Evolutionary conservation across 2,797 vertebrate species (phyloP).

Genomic region (Tapera naevia): DNA sequence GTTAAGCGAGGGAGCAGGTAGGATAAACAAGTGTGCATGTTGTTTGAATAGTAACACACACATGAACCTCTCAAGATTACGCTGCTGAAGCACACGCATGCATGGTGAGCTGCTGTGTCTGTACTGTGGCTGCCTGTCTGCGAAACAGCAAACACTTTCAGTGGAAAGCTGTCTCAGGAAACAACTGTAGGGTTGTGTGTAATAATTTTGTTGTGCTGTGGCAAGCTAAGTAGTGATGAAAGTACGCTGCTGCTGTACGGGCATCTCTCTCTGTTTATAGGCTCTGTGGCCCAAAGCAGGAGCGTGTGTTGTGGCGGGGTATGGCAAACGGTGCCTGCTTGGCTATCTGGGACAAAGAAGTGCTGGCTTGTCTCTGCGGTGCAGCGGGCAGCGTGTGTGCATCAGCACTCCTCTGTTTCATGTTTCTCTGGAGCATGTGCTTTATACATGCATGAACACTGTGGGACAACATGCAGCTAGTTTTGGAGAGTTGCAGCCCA

Average conservation of each 20-base stretch:
- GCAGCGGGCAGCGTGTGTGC: fast-evolving
- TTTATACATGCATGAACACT: fast-evolving
- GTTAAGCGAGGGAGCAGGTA: fast-evolving
- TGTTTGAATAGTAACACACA: fast-evolving
- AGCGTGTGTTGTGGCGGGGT: neutral
- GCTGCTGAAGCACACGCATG: fast-evolving
- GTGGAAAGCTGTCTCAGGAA: neutral
- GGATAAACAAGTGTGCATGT: fast-evolving
- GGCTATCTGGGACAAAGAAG: neutral
- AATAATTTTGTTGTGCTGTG: neutral
- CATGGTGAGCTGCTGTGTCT: fast-evolving
- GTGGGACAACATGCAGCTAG: neutral
- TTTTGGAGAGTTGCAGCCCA: neutral
- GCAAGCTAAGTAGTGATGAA: fast-evolving
- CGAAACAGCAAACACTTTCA: neutral
- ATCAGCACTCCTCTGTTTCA: fast-evolving
- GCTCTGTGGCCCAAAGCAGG: fast-evolving
- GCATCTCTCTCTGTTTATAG: fast-evolving
- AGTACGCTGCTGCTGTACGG: fast-evolving
- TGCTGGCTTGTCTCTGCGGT: fast-evolving
- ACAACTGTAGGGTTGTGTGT: fast-evolving
- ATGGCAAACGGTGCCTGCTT: fast-evolving
- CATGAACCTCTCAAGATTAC: fast-evolving
- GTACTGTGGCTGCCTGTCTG: fast-evolving
- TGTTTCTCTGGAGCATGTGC: neutral